phyloP scores from a whole-genome alignment of 2,888 invertebrate genomes.

The Zygaena filipendulae region DNA sequence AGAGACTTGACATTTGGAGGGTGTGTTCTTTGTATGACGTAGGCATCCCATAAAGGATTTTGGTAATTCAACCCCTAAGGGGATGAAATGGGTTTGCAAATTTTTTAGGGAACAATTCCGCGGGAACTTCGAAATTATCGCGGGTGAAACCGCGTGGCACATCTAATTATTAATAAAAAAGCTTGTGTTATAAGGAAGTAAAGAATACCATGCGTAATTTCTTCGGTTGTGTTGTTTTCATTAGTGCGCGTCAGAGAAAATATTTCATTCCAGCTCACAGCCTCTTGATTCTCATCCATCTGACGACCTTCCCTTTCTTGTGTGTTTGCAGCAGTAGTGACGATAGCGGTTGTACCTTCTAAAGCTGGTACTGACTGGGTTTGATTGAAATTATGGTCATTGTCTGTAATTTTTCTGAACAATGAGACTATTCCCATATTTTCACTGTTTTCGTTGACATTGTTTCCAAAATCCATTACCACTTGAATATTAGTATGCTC shows the following conservation, averaged over 20 bases:
- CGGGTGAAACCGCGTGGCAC: too few species aligned
- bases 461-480: conserved; percentile 51
- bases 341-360: conserved; percentile 52
- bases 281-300: conserved; percentile 29
- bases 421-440: conserved; percentile 72
- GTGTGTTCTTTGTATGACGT: too few species aligned
- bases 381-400: conserved; percentile 30
- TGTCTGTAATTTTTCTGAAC: conserved; percentile 65
- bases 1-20: too few species aligned
- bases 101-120: too few species aligned
- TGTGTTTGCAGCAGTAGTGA: conserved; percentile 40
- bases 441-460: conserved; percentile 60
- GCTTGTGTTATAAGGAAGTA: too few species aligned
- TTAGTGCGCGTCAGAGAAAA: too few species aligned
- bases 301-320: conserved; percentile 42
- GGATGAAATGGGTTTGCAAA: too few species aligned
- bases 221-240: conserved; percentile 27
- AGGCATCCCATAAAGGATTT: too few species aligned
- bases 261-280: conserved; percentile 43
- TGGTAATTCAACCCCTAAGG: too few species aligned
- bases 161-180: too few species aligned
- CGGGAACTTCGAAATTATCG: too few species aligned
- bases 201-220: too few species aligned
- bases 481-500: conserved; percentile 46
- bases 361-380: conserved; percentile 54